Evolutionary conservation across 2,113 vertebrate species (phyloP).

Genomic region (Corythoichthys intestinalis): DNA sequence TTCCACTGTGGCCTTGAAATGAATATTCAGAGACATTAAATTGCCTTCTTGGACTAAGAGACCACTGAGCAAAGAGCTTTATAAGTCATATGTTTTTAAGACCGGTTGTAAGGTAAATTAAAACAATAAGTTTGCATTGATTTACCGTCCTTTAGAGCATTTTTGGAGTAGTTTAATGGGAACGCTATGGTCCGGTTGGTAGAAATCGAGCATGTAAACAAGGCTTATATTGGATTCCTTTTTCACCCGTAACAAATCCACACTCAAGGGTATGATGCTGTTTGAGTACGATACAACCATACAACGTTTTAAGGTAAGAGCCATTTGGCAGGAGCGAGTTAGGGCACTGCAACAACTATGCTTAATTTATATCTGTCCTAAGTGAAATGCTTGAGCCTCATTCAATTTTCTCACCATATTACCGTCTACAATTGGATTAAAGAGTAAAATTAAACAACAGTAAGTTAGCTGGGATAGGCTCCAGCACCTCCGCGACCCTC

Average conservation of each 20-base stretch:
- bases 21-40: constrained; percentile 38
- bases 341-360: background rate
- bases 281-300: background rate
- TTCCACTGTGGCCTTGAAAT: constrained; percentile 42
- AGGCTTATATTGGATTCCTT: background rate
- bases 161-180: constrained; percentile 10
- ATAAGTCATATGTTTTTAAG: constrained; percentile 13
- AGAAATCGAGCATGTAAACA: background rate
- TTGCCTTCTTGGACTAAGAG: constrained; percentile 47
- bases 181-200: too few relatives aligned
- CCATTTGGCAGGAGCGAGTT: background rate
- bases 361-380: too few relatives aligned
- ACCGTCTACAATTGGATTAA: background rate
- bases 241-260: background rate
- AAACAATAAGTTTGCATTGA: constrained; percentile 33
- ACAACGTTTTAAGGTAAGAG: background rate
- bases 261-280: background rate
- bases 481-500: too few relatives aligned
- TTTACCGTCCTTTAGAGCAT: constrained; percentile 17
- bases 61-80: constrained; percentile 36
- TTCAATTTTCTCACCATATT: background rate
- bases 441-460: background rate
- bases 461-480: too few relatives aligned
- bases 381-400: too few relatives aligned
- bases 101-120: constrained; percentile 40